Conservation (phyloP, 1,140 invertebrate species). For the Triops longicaudatus region DNA sequence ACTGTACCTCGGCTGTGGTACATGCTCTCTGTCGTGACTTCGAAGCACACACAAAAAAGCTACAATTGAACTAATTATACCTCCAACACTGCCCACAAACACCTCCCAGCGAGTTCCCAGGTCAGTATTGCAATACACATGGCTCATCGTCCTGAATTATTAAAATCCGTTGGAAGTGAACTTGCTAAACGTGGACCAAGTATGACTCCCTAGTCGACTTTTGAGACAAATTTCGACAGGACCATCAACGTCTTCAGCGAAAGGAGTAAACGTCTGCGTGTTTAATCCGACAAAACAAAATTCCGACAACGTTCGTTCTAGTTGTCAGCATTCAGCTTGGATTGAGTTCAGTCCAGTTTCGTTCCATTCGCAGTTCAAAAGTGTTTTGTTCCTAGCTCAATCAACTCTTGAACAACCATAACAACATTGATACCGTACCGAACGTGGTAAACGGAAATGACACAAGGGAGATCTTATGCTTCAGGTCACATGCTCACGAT, state of each 20-base stretch:
- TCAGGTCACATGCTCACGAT: neutral
- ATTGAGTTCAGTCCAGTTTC: too few relatives aligned
- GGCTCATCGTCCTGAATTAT: neutral
- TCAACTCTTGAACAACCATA: neutral
- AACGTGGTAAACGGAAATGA: neutral
- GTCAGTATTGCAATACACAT: neutral
- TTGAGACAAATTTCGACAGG: too few relatives aligned
- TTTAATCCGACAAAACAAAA: too few relatives aligned
- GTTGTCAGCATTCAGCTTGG: too few relatives aligned
- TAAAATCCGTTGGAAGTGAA: neutral
- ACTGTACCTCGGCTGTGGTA: too few relatives aligned
- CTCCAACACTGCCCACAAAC: conserved; percentile 3
- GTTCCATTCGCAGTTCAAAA: neutral
- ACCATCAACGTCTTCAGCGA: too few relatives aligned
- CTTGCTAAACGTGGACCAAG: too few relatives aligned
- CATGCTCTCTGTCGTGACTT: too few relatives aligned
- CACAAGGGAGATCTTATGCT: neutral
- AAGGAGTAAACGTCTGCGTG: too few relatives aligned
- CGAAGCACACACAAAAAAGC: neutral
- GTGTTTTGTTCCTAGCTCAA: neutral
- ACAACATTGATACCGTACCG: conserved; percentile 5
- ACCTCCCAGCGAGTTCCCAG: neutral
- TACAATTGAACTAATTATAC: neutral
- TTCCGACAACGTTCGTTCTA: too few relatives aligned
- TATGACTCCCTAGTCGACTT: too few relatives aligned